These are phyloP conservation scores for Telmatherina bonti DNA, from an alignment of 2,797 vertebrate genomes.

Conservation along the genomic window DNA sequence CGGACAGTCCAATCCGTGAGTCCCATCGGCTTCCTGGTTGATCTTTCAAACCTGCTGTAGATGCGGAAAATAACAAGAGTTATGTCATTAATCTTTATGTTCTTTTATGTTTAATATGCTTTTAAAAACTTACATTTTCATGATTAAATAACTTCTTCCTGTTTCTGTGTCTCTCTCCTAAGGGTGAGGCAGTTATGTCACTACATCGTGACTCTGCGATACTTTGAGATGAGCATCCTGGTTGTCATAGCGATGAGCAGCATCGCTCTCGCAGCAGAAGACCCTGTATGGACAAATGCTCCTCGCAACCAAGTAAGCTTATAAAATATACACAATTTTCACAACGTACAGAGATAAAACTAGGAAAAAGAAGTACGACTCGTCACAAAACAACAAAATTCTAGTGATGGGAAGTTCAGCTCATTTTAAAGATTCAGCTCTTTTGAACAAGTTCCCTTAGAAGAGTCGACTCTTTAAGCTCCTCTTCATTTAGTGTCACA, in stretches of 20 bases:
- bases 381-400: no score
- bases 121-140: no score
- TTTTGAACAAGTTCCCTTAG: no score
- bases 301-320: constrained; percentile 91
- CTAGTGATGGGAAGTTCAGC: no score
- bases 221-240: constrained; percentile 98
- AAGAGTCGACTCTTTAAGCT: no score
- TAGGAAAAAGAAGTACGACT: no score
- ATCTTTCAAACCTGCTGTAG: neutral
- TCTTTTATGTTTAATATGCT: neutral
- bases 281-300: constrained; percentile 91
- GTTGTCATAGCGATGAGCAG: constrained; percentile 96
- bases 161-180: constrained; percentile 10
- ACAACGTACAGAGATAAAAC: neutral
- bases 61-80: neutral
- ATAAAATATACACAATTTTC: neutral
- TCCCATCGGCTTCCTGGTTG: constrained; percentile 43
- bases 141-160: constrained; percentile 1
- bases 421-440: no score
- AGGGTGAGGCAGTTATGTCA: constrained; percentile 94
- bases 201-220: constrained; percentile 93
- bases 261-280: constrained; percentile 95
- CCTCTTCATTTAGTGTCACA: no score
- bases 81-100: no score
- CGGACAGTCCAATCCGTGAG: constrained; percentile 94